Evolutionary conservation across 53 echinoderm and acorn worm genomes (phyloP), one percentile per base, ranked within the genome.

Genomic region (Arbacia lixula): DNA sequence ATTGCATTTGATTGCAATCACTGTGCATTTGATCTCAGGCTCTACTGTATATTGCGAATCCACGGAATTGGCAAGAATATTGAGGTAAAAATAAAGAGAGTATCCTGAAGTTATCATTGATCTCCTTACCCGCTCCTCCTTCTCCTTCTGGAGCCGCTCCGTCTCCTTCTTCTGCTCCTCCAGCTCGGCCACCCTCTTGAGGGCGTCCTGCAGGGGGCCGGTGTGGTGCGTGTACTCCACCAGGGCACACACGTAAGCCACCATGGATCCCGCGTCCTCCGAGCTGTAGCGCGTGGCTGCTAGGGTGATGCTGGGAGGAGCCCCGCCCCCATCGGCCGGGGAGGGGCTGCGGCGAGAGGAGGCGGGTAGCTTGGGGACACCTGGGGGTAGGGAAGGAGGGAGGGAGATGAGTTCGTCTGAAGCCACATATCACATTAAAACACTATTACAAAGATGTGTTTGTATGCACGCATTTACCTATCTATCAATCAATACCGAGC

Each of bases 261-360:
- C 99, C 17, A 99, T 85, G 60, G 83, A 90, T 35, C 94, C 99
- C 0, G 99, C 94, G 57, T 99, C 99, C 63, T 99, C 99, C 26
- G 99, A 99, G 85, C 94, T 95, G 77, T 95, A 99, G 55, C 99
- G 95, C n/a, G 92, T 91, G 5, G 94, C 95, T 10, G 92, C 94
- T 9, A 99, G 94, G 83, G 99, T 99, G 83, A 99, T 99, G 76
- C 92, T 95, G 20, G 85, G 74, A n/a, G n/a, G n/a, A n/a, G n/a
- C n/a, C n/a, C n/a, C n/a, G 4, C 78, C 60, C 36, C 89, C 87
- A 33, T 91, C 89, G 10, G 85, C 86, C 4, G 75, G 86, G 28
- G 95, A 86, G 36, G 99, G 95, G 64, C 90, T 90, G 12, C 95
- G 88, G 6, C 99, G 90, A 12, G 86, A 78, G 11, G 95, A 99